These are phyloP conservation scores for Brassicogethes aeneus DNA, from an alignment of 2,888 invertebrate species.

Conservation along the genomic window DNA sequence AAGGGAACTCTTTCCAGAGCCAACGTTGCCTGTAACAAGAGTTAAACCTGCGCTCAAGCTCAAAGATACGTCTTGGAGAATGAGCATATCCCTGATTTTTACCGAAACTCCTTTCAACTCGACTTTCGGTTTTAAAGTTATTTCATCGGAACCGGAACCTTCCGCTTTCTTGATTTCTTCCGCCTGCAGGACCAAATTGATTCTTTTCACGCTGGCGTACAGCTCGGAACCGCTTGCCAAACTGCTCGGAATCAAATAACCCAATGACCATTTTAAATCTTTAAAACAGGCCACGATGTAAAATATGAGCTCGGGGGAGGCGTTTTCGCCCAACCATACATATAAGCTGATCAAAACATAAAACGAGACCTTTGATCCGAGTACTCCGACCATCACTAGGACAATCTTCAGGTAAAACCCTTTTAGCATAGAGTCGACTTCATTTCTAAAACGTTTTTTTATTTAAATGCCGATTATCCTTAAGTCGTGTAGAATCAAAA, in stretches of 20 bases:
- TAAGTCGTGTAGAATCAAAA: too few species aligned
- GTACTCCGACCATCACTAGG: slow-evolving; percentile 26
- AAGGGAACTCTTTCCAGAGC: slow-evolving; percentile 52
- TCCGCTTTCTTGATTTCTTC: slow-evolving; percentile 31
- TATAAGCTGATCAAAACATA: slow-evolving; percentile 45
- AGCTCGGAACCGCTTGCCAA: slow-evolving; percentile 75
- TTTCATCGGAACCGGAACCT: slow-evolving; percentile 12
- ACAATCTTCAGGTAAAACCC: slow-evolving; percentile 30
- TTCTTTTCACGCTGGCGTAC: slow-evolving; percentile 59
- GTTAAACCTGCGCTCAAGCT: slow-evolving; percentile 38
- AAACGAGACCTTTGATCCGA: slow-evolving; percentile 32
- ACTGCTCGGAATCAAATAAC: slow-evolving; percentile 80
- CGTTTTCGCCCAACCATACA: slow-evolving; percentile 56
- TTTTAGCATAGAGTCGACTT: slow-evolving; percentile 48
- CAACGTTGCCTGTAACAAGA: slow-evolving; percentile 57
- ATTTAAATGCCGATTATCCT: not conserved
- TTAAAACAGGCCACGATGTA: slow-evolving; percentile 87
- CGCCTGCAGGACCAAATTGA: slow-evolving; percentile 47
- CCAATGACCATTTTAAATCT: slow-evolving; percentile 75
- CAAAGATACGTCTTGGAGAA: slow-evolving; percentile 40
- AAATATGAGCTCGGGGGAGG: slow-evolving; percentile 78
- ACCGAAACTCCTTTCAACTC: slow-evolving; percentile 21
- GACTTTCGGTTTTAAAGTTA: slow-evolving; percentile 19
- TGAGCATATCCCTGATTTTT: slow-evolving; percentile 22
- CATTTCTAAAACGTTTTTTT: slow-evolving; percentile 49